A percentile compares a stretch with the other conserved stretches of the same genome.
phyloP scores from a whole-genome alignment of 2,888 invertebrate genomes.

The Anticlea derivata region DNA sequence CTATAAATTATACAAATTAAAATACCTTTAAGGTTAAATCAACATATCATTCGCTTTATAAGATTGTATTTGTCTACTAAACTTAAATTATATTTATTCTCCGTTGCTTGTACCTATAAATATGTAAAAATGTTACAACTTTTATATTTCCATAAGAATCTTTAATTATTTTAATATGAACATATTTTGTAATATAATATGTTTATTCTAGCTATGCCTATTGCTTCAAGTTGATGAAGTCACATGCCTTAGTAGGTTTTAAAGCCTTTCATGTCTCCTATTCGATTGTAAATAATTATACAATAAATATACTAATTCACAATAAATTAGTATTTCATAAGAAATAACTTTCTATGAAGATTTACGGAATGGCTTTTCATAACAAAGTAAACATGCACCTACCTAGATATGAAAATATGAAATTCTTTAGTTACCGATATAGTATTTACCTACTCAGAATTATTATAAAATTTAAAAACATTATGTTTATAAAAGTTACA shows the following conservation, averaged over 20 bases:
- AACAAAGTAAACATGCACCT: neutral
- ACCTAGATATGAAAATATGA: neutral
- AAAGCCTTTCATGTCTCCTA: constrained; percentile 24
- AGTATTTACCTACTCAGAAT: no score
- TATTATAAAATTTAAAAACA: no score
- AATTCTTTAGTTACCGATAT: no score
- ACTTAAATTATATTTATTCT: constrained; percentile 56
- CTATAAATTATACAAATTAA: constrained; percentile 39
- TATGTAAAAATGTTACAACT: constrained; percentile 35
- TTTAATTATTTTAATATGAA: constrained; percentile 36
- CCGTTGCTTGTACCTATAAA: constrained; percentile 54
- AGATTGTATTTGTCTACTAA: constrained; percentile 63
- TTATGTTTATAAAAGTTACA: neutral
- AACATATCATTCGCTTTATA: constrained; percentile 84
- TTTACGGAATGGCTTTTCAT: neutral
- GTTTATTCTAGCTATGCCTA: constrained; percentile 32
- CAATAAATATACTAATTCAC: constrained; percentile 17
- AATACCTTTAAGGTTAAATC: constrained; percentile 66
- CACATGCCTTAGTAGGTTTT: constrained; percentile 26
- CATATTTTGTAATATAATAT: constrained; percentile 36
- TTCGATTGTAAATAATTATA: constrained; percentile 21
- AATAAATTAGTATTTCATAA: constrained; percentile 10
- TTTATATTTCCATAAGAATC: constrained; percentile 34
- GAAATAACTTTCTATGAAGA: neutral
- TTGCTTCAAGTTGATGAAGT: constrained; percentile 19